These are phyloP conservation scores for Leucophenga varia DNA, from an alignment of 1,140 invertebrate genomes.

Conservation along the genomic window DNA sequence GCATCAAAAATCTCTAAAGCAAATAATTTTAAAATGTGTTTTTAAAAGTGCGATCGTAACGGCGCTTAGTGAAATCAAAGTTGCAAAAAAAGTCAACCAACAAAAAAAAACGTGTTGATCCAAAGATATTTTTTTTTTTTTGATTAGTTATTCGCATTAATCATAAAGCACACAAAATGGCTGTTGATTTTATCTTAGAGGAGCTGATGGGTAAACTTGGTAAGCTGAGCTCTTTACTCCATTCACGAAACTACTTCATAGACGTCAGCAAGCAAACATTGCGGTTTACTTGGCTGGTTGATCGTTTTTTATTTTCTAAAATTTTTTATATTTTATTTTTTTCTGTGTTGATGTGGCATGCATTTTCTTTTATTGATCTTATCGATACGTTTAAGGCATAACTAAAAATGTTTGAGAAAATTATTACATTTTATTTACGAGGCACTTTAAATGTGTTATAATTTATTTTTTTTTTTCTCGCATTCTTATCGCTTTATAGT, in stretches of 20 bases:
- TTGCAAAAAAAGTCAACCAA: background rate
- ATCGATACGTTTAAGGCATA: no score
- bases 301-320: no score
- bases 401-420: no score
- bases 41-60: background rate
- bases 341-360: background rate
- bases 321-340: background rate
- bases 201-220: constrained; percentile 69
- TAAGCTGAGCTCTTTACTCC: no score
- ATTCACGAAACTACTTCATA: no score
- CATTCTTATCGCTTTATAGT: no score
- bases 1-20: background rate
- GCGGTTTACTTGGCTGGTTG: background rate
- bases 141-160: no score
- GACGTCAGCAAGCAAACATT: background rate
- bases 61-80: background rate
- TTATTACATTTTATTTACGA: no score
- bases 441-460: no score
- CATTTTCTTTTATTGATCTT: background rate
- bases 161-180: constrained; percentile 56
- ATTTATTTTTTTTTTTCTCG: no score
- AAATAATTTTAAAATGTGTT: no score
- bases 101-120: background rate
- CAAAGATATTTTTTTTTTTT: no score
- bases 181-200: constrained; percentile 66